phyloP scores from a whole-genome alignment of 2,888 invertebrate genomes.

The Ophraella communa region DNA sequence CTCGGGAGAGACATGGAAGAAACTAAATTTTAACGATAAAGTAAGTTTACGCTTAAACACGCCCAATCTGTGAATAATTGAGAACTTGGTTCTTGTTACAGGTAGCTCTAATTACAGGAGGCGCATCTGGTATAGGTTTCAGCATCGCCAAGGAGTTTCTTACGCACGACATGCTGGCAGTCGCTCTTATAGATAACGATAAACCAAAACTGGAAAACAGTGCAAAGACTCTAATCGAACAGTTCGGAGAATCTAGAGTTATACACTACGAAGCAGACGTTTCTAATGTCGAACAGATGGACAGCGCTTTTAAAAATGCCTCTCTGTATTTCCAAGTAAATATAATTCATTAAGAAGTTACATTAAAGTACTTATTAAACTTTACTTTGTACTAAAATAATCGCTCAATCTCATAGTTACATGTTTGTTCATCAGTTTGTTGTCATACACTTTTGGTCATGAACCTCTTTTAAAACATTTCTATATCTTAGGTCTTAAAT shows the following conservation, averaged over 20 bases:
- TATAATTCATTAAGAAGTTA: constrained; percentile 42
- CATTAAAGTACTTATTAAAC: no score
- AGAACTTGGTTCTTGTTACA: no score
- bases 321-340: constrained; percentile 40
- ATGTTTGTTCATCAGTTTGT: no score
- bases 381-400: no score
- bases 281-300: constrained; percentile 74
- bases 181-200: constrained; percentile 74
- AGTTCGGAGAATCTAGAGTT: constrained; percentile 73
- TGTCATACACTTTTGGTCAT: no score
- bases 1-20: not conserved
- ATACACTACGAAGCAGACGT: constrained; percentile 76
- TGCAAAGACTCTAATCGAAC: constrained; percentile 66
- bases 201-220: constrained; percentile 70
- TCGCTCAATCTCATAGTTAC: no score
- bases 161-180: constrained; percentile 68
- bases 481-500: no score
- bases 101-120: constrained; percentile 76
- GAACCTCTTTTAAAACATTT: no score
- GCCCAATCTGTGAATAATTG: no score
- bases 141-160: constrained; percentile 72
- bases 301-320: constrained; percentile 50
- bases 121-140: constrained; percentile 74
- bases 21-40: not conserved
- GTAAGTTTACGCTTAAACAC: not conserved